Percentiles rank a stretch among this genome's conserved stretches.
Conservation (phyloP, 1,140 invertebrate genomes). For the Neotoxoptera formosana region DNA sequence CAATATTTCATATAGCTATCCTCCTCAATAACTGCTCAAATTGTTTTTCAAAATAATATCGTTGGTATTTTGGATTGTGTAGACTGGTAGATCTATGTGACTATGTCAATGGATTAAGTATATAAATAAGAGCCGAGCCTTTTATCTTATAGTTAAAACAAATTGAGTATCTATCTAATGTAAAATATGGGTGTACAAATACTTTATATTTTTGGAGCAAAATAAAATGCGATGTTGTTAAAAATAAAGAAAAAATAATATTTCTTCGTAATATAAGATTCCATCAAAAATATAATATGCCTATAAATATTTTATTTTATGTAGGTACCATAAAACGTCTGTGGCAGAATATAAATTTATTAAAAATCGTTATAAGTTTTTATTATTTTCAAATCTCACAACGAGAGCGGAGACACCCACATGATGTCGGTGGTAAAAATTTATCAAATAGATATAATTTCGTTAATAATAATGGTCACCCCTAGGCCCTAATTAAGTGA, state of each 20-base stretch:
- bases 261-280: background rate
- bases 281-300: background rate
- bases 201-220: background rate
- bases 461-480: background rate
- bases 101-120: background rate
- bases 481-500: background rate
- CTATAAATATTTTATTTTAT: conserved; percentile 4
- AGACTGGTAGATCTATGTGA: background rate
- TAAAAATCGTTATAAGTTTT: background rate
- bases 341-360: background rate
- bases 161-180: background rate
- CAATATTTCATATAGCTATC: no score
- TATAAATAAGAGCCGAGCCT: background rate
- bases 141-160: background rate
- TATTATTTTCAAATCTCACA: background rate
- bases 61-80: background rate
- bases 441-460: background rate
- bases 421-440: background rate
- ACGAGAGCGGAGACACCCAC: background rate
- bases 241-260: background rate
- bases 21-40: background rate
- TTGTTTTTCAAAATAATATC: background rate
- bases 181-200: background rate
- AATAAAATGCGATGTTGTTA: background rate
- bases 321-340: background rate